phyloP scores from a whole-genome alignment of 2,113 vertebrate species.

The Ahaetulla prasina region DNA sequence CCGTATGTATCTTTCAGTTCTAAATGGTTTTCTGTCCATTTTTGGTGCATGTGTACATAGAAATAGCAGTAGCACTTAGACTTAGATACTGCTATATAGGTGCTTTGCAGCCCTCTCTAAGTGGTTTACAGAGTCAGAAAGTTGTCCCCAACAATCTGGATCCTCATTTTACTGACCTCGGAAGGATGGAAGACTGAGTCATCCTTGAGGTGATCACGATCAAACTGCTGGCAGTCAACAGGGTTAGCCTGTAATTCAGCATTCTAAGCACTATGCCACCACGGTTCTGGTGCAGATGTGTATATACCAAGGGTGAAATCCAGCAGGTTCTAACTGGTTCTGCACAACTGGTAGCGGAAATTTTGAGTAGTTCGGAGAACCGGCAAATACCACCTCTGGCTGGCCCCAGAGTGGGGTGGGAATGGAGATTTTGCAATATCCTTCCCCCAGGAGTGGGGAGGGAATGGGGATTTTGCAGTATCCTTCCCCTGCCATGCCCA shows the following conservation, averaged over 20 bases:
- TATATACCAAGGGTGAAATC: no score
- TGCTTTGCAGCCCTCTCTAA: not conserved
- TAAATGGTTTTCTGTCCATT: no score
- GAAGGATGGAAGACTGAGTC: not conserved
- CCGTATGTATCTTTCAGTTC: constrained; percentile 40
- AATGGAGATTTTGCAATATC: no score
- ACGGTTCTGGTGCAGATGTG: not conserved
- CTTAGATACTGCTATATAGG: not conserved
- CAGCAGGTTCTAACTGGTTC: no score
- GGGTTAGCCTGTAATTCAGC: not conserved
- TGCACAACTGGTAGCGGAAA: no score
- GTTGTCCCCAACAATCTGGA: not conserved
- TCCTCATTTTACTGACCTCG: not conserved
- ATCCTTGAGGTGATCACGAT: not conserved
- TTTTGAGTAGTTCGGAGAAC: no score
- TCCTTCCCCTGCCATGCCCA: no score
- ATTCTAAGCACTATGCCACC: not conserved
- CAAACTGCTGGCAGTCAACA: not conserved
- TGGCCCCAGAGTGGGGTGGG: no score
- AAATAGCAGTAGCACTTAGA: not conserved
- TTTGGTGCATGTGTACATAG: not conserved
- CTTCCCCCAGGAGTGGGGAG: no score
- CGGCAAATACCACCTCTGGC: no score
- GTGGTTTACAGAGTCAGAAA: not conserved
- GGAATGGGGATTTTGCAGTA: no score